Evolutionary conservation across 2,797 vertebrate genomes (phyloP).

Genomic region (Lithobates sylvaticus): DNA sequence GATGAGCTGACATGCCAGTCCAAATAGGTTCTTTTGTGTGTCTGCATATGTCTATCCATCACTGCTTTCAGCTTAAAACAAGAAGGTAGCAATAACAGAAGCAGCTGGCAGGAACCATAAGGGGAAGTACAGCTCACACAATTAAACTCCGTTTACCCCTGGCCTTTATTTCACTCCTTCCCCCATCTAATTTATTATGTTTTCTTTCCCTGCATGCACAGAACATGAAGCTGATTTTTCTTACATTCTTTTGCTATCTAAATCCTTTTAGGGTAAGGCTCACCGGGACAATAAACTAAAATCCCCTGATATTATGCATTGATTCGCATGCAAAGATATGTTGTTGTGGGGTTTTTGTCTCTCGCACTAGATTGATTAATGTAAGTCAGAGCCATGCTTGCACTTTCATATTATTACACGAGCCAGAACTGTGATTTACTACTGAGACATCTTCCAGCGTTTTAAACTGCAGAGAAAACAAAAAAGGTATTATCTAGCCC

Average conservation of each 20-base stretch:
- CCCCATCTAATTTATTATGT: slow-evolving; percentile 82
- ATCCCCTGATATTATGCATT: slow-evolving; percentile 72
- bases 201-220: slow-evolving; percentile 74
- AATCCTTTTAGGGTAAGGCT: slow-evolving; percentile 73
- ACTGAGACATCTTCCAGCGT: slow-evolving; percentile 47
- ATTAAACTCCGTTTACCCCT: slow-evolving; percentile 86
- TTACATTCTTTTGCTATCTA: slow-evolving; percentile 83
- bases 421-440: slow-evolving; percentile 63
- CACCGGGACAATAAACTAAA: slow-evolving; percentile 75
- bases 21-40: slow-evolving; percentile 98
- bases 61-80: slow-evolving; percentile 82
- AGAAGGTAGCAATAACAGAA: slow-evolving; percentile 80
- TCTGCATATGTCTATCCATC: slow-evolving; percentile 92
- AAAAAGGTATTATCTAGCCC: slow-evolving; percentile 32
- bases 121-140: slow-evolving; percentile 87
- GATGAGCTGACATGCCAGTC: slow-evolving; percentile 98
- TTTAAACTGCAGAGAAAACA: slow-evolving; percentile 48
- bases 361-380: slow-evolving; percentile 87
- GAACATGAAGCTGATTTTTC: slow-evolving; percentile 82
- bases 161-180: slow-evolving; percentile 85
- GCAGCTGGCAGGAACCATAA: slow-evolving; percentile 89
- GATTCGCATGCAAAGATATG: slow-evolving; percentile 72
- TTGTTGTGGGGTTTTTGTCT: slow-evolving; percentile 71
- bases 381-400: slow-evolving; percentile 80
- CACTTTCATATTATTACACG: slow-evolving; percentile 73